Conservation (phyloP, 2,113 vertebrate genomes). For the Cygnus buccinator region DNA sequence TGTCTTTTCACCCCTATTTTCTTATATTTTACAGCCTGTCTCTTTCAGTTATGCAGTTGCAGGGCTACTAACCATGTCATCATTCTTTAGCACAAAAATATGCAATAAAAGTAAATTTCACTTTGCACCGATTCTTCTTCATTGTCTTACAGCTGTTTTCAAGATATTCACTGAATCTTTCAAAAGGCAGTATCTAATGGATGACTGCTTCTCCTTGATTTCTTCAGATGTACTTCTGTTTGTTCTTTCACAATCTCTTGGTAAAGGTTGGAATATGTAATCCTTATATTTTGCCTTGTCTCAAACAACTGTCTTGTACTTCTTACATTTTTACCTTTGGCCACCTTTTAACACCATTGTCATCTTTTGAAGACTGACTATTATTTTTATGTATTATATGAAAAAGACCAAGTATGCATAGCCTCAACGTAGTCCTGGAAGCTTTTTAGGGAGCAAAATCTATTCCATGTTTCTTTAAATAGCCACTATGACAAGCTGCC, state of each 20-base stretch:
- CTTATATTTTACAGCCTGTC: background rate
- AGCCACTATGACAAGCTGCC: background rate
- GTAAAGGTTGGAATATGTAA: background rate
- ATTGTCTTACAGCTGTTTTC: background rate
- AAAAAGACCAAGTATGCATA: background rate
- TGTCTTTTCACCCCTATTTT: background rate
- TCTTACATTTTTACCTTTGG: background rate
- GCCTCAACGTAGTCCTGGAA: background rate
- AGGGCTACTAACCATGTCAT: background rate
- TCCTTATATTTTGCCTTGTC: background rate
- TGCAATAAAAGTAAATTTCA: conserved; percentile 18
- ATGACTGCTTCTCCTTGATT: background rate
- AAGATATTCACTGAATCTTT: background rate
- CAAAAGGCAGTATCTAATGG: background rate
- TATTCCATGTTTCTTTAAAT: background rate
- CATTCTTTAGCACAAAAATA: background rate
- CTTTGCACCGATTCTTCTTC: background rate
- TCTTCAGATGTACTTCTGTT: background rate
- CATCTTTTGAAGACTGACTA: background rate
- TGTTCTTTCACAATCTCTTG: background rate
- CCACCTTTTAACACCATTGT: background rate
- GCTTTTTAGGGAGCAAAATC: background rate
- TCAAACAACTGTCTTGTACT: background rate
- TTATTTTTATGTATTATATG: background rate
- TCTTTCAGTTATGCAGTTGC: background rate